phyloP scores from a whole-genome alignment of 2,888 invertebrate genomes.

The Aleiodes testaceus region DNA sequence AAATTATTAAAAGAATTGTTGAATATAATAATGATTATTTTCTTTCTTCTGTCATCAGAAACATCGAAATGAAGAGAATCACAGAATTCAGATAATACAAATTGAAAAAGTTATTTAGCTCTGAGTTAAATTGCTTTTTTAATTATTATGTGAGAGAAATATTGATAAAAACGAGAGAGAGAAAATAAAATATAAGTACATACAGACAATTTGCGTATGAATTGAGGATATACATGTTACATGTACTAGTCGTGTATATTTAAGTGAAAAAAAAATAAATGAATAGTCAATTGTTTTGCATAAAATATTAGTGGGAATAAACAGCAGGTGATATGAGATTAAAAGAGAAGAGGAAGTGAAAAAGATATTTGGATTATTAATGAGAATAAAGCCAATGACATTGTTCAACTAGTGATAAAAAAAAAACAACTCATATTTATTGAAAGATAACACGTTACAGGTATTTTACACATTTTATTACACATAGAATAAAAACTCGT shows the following conservation, averaged over 20 bases:
- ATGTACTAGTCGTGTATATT: conserved; percentile 57
- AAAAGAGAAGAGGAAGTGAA: conserved; percentile 21
- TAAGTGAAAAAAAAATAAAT: conserved; percentile 61
- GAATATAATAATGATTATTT: conserved; percentile 2
- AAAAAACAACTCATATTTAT: conserved; percentile 34
- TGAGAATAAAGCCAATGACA: conserved; percentile 15
- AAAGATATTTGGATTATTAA: conserved; percentile 36
- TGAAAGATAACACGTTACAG: conserved; percentile 40
- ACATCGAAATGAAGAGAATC: conserved; percentile 23
- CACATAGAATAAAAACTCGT: conserved; percentile 8
- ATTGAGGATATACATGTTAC: conserved; percentile 64
- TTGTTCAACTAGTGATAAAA: conserved; percentile 36
- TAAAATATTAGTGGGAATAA: conserved; percentile 60
- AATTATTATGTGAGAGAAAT: conserved; percentile 26
- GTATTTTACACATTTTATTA: conserved; percentile 39
- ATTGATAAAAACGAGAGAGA: not conserved
- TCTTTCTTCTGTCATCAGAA: not conserved
- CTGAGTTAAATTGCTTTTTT: conserved; percentile 29
- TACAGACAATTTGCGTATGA: conserved; percentile 48
- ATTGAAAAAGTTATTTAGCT: conserved; percentile 36
- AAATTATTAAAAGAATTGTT: not conserved
- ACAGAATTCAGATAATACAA: conserved; percentile 13
- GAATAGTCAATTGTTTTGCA: conserved; percentile 71
- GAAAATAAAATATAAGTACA: not conserved
- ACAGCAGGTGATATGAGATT: conserved; percentile 47